Evolutionary conservation across 1,140 invertebrate genomes (phyloP).

Genomic region (Caenorhabditis inopinata): DNA sequence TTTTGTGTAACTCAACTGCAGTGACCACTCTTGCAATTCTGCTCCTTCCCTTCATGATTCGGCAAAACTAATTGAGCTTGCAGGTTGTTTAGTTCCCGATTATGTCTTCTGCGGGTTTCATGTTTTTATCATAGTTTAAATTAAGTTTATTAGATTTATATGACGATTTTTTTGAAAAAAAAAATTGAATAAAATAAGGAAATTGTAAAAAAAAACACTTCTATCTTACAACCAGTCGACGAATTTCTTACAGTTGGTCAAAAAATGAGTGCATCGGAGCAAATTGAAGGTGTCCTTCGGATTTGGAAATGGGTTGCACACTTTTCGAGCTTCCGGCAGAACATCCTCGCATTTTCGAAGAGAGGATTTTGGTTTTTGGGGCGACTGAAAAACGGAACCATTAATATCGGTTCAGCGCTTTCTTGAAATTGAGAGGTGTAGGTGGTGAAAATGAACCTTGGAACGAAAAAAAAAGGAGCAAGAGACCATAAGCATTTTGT

Average conservation of each 20-base stretch:
- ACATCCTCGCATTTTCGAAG: conserved; percentile 36
- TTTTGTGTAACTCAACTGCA: conserved; percentile 46
- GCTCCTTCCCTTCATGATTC: not conserved
- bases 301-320: conserved; percentile 34
- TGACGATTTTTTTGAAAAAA: too few relatives aligned
- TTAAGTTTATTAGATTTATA: not conserved
- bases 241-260: conserved; percentile 26
- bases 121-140: not conserved
- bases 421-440: too few relatives aligned
- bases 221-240: conserved; percentile 20
- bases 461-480: too few relatives aligned
- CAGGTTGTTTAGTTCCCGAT: not conserved
- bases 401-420: too few relatives aligned
- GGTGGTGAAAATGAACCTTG: too few relatives aligned
- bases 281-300: conserved; percentile 40
- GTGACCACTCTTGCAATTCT: not conserved
- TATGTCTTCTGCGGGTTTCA: not conserved
- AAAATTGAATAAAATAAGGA: not conserved
- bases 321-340: conserved; percentile 18
- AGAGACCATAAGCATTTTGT: too few relatives aligned
- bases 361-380: conserved; percentile 10
- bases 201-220: not conserved
- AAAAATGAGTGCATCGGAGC: conserved; percentile 28
- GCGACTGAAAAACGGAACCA: not conserved
- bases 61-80: not conserved